These are phyloP conservation scores for Lithobates sylvaticus DNA, from an alignment of 2,797 vertebrate genomes.

Conservation along the genomic window DNA sequence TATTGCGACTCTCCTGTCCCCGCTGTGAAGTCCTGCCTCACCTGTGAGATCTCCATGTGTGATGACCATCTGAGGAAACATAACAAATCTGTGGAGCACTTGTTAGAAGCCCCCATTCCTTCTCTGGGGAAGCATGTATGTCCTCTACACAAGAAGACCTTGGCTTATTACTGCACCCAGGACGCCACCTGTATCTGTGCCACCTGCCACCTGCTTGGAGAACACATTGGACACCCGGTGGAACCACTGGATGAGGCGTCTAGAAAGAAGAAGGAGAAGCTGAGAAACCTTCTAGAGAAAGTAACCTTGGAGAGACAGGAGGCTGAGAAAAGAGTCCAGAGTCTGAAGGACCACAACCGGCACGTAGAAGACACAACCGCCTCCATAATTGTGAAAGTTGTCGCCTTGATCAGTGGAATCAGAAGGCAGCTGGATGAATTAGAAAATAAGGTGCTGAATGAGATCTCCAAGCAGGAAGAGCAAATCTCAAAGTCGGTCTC, in stretches of 20 bases:
- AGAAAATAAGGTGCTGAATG: neutral
- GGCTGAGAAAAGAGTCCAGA: neutral
- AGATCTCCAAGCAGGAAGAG: constrained; percentile 2
- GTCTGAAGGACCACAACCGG: neutral
- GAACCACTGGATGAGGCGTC: neutral
- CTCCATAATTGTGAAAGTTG: neutral
- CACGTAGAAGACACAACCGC: neutral
- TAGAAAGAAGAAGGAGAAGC: constrained; percentile 14
- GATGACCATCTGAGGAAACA: constrained; percentile 15
- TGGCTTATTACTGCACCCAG: constrained; percentile 17
- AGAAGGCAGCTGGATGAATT: constrained; percentile 15
- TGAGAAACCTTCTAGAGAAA: neutral
- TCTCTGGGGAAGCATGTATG: neutral
- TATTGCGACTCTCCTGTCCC: neutral
- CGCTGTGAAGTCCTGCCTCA: constrained; percentile 67
- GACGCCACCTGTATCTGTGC: constrained; percentile 70
- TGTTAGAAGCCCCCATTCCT: neutral
- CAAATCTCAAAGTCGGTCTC: neutral
- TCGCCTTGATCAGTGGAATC: neutral
- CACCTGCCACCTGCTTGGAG: constrained; percentile 67
- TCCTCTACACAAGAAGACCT: constrained; percentile 13
- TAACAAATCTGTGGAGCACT: neutral
- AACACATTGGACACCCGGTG: constrained; percentile 6
- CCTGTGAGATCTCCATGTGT: constrained; percentile 72
- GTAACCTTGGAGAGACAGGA: neutral